phyloP scores from a whole-genome alignment of 2,797 vertebrate genomes.

The Tinamus major region DNA sequence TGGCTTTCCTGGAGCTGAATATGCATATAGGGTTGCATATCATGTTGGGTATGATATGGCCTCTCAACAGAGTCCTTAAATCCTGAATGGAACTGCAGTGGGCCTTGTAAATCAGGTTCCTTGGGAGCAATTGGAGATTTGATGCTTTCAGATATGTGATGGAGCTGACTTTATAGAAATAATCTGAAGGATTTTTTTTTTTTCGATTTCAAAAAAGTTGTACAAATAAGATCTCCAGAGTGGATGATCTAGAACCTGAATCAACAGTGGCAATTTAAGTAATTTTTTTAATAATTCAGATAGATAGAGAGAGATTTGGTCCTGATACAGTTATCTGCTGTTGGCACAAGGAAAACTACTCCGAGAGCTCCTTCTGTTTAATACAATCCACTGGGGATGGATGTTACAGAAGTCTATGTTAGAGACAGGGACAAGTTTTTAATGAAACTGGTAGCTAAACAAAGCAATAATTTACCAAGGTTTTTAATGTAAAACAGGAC shows the following conservation, averaged over 20 bases:
- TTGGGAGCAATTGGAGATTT: neutral
- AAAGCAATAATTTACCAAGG: neutral
- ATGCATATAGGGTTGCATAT: neutral
- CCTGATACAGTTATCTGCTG: neutral
- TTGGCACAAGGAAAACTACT: neutral
- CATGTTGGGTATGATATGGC: neutral
- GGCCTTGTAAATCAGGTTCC: neutral
- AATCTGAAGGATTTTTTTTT: neutral
- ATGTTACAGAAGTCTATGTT: neutral
- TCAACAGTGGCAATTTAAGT: neutral
- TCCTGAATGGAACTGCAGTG: neutral
- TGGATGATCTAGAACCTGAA: neutral
- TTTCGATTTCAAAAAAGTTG: neutral
- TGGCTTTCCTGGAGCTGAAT: neutral
- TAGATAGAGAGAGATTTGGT: neutral
- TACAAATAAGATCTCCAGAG: neutral
- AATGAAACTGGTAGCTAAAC: neutral
- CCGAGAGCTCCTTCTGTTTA: neutral
- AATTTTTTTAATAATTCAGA: neutral
- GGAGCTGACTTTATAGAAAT: neutral
- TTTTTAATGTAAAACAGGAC: neutral
- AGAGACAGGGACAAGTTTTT: neutral
- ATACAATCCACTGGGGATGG: neutral
- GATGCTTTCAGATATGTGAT: neutral
- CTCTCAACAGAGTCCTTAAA: neutral